Base-by-base conservation (phyloP, 2,797 vertebrate genomes). In the Semotilus atromaculatus region DNA sequence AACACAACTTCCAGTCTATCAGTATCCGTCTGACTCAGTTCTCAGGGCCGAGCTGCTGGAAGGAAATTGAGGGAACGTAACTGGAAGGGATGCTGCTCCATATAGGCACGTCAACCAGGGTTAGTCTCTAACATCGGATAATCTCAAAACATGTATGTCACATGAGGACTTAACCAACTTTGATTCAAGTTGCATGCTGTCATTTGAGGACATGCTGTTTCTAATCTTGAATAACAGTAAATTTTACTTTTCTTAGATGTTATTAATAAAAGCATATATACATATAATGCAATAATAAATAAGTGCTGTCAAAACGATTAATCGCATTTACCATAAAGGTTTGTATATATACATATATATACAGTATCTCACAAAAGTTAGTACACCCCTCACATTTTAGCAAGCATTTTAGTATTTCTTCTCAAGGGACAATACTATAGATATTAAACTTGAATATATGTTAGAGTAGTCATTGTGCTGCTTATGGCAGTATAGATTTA, bases 31-130 rank as follows among this genome's bases (percentile, higher is more conserved):
- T 71, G 80, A 60, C 36, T 81, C 80, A 60, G 67, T 60, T 81
- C 26, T 71, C 80, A 55, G 31, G 23, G 18, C 16, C 3, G n/a
- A 1, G 36, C 67, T 81, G 67, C 26, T 23, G 29, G 53, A 34
- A 64, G 55, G 81, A 82, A 74, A 29, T 60, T 74, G 21, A 45
- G 68, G n/a, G 38, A 58, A 81, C 0, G 10, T 21, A 64, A 78
- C 38, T 13, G 75, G 38, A 64, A 0, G 16, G 75, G 36, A 78
- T 11, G 9, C 55, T 78, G 18, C 11, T 26, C 9, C 7, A 14
- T 64, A 26, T 18, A 31, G 14, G 6, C 14, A 78, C 36, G 5
- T 64, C 75, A 60, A 29, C 55, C 55, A 77, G 2, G 55, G 55
- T 62, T 36, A 36, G 48, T 76, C 34, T 51, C 7, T 26, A 40